Percentiles rank a stretch among this genome's conserved stretches.
phyloP scores from a whole-genome alignment of 2,888 invertebrate genomes.

The Rhynchonema sp. region DNA sequence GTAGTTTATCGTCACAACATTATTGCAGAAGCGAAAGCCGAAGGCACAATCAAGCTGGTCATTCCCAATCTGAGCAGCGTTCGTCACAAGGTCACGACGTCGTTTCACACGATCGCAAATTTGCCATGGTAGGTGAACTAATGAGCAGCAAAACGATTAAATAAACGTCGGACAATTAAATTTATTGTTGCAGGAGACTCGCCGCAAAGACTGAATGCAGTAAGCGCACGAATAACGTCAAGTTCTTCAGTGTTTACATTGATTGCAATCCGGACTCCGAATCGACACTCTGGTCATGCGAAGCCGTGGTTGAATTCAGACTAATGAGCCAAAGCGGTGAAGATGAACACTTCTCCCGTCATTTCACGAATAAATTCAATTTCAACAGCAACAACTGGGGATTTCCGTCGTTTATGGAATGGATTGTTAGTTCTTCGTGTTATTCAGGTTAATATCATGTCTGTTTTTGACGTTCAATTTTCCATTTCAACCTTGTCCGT shows the following conservation, averaged over 20 bases:
- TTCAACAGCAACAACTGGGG: slow-evolving; percentile 26
- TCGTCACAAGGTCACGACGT: slow-evolving; percentile 14
- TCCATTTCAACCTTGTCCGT: neutral
- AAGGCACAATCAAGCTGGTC: slow-evolving; percentile 15
- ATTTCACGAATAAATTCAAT: slow-evolving; percentile 25
- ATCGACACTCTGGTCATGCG: slow-evolving; percentile 22
- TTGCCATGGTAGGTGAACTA: slow-evolving; percentile 13
- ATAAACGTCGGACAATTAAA: neutral
- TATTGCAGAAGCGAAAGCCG: slow-evolving; percentile 10
- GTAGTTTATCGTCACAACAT: no score
- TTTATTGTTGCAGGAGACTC: slow-evolving; percentile 13
- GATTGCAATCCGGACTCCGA: slow-evolving; percentile 25
- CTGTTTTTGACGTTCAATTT: neutral
- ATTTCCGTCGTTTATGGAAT: slow-evolving; percentile 24
- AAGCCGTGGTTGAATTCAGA: slow-evolving; percentile 17
- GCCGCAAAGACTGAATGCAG: slow-evolving; percentile 24
- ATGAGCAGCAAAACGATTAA: neutral
- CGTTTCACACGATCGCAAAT: slow-evolving; percentile 16
- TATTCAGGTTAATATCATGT: no score
- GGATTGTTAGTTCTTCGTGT: slow-evolving; percentile 10
- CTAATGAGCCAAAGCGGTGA: slow-evolving; percentile 10
- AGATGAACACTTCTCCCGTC: slow-evolving; percentile 12
- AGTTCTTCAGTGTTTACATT: slow-evolving; percentile 23
- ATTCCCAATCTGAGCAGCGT: slow-evolving; percentile 13
- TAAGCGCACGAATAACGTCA: slow-evolving; percentile 16